Percentiles rank a stretch among this genome's conserved stretches.
Conservation (phyloP, 2,888 invertebrate genomes). For the Buathra laborator region DNA sequence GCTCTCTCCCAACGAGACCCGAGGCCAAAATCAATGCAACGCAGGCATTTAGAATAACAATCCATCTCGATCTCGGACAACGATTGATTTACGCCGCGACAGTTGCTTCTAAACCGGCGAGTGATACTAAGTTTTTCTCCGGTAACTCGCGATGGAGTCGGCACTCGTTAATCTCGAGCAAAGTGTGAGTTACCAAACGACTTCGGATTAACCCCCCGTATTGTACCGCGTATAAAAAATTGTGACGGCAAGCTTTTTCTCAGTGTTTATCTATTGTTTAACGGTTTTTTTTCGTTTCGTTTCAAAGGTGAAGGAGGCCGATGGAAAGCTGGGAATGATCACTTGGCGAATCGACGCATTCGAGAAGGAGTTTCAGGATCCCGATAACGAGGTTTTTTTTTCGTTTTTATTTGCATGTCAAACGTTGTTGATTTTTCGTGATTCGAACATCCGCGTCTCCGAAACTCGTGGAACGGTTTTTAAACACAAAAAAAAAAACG, state of each 20-base stretch:
- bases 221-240: background rate
- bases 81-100: background rate
- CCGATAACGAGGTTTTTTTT: conserved; percentile 85
- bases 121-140: background rate
- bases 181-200: conserved; percentile 76
- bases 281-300: conserved; percentile 7
- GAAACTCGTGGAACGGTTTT: too few relatives aligned
- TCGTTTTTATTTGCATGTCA: background rate
- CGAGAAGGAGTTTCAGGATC: conserved; percentile 88
- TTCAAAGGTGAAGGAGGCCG: conserved; percentile 90
- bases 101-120: background rate
- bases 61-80: conserved; percentile 7
- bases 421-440: too few relatives aligned
- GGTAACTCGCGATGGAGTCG: conserved; percentile 77
- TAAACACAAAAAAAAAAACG: too few relatives aligned
- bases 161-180: conserved; percentile 81
- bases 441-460: too few relatives aligned
- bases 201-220: conserved; percentile 38
- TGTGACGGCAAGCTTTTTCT: background rate
- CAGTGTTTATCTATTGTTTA: background rate
- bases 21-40: conserved; percentile 60
- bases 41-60: conserved; percentile 17
- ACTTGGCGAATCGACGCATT: conserved; percentile 91
- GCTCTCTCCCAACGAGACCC: conserved; percentile 27
- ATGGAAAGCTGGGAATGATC: conserved; percentile 90